Percentiles rank a stretch among this genome's conserved stretches.
Conservation (phyloP, 2,888 invertebrate species). For the Mesoligia furuncula region DNA sequence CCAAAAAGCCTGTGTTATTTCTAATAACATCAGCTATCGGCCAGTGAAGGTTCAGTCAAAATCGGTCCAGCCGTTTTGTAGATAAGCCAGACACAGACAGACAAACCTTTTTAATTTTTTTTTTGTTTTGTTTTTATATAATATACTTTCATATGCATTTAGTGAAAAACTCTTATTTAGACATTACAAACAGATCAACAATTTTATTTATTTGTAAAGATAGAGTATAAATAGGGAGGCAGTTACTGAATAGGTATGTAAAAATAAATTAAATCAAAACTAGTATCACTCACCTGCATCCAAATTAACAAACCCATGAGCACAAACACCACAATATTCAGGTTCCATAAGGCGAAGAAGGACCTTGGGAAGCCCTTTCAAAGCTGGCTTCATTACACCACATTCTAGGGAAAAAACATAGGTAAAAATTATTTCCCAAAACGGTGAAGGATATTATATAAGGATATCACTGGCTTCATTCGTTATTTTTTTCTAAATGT, state of each 20-base stretch:
- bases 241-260: not conserved
- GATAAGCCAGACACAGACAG: too few species aligned
- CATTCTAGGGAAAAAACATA: conserved; percentile 71
- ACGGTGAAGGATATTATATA: not conserved
- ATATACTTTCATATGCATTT: not conserved
- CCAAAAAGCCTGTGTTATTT: too few species aligned
- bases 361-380: conserved; percentile 77
- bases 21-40: too few species aligned
- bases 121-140: too few species aligned
- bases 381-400: conserved; percentile 73
- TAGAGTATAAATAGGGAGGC: not conserved
- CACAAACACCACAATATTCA: conserved; percentile 81
- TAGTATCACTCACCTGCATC: conserved; percentile 73
- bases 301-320: conserved; percentile 71
- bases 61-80: too few species aligned
- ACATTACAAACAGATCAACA: not conserved
- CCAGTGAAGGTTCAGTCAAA: too few species aligned
- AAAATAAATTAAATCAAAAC: not conserved
- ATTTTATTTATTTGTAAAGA: not conserved
- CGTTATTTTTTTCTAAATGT: too few species aligned
- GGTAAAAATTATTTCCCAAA: not conserved
- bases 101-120: too few species aligned
- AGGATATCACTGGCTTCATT: too few species aligned
- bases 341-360: conserved; percentile 75
- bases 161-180: not conserved